Evolutionary conservation across 2,113 vertebrate genomes (phyloP), one percentile per base, ranked within the genome.

Genomic region (Coryphaenoides rupestris): DNA sequence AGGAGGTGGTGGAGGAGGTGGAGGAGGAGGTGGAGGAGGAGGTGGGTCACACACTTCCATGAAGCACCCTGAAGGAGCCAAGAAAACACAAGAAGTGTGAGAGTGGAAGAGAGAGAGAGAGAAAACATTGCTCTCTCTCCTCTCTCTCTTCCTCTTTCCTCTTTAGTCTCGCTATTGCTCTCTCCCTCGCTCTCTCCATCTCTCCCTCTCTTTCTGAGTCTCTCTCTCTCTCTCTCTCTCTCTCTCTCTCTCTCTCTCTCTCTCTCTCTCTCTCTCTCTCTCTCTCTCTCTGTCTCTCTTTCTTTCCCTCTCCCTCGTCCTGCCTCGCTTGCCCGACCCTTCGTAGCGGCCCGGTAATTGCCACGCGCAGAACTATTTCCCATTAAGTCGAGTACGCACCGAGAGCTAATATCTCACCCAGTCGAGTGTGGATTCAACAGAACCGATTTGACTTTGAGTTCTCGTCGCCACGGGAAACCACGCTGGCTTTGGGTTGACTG

Each of bases 81-180:
- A 47, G 13, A 12, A 47, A 47, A 47, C 24, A 26, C 24, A 47
- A 47, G 46, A 47, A 47, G 15, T 14, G 21, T 14, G 9, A 23
- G 52, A 17, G 15, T 71, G 80, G 61, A 77, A 75, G 70, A 60
- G 77, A 57, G 83, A 92, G 92, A 87, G 85, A 92, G 90, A 93
- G 91, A 91, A 84, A 89, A 73, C 92, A 91, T 81, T 90, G 70
- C 69, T 76, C 81, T 79, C 87, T 78, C 85, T 77, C 73, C 81
- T 85, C 79, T 84, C 72, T 87, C 90, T 90, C 49, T 19, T 53
- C 91, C 87, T 75, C 90, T 85, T 86, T 23, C 21, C 84, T 84
- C 80, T 89, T 88, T 91, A 93, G 92, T 91, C 91, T 91, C 92
- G 92, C 92, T 93, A 93, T 80, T 74, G 65, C 66, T 78, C 72